These are phyloP conservation scores for Hedychridium roseum DNA, from an alignment of 2,888 invertebrate species.

Conservation along the genomic window DNA sequence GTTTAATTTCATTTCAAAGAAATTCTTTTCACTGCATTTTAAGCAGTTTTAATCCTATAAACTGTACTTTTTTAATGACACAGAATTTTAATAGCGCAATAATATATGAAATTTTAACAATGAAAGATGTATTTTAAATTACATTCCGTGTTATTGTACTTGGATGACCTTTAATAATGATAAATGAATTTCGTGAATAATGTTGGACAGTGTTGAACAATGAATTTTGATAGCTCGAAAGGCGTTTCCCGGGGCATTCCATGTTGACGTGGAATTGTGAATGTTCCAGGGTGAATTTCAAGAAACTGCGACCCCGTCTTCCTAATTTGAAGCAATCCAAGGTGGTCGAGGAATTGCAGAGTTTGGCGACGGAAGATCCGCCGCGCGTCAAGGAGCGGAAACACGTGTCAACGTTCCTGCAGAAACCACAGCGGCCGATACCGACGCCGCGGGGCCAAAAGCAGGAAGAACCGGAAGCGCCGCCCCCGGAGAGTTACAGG, in stretches of 20 bases:
- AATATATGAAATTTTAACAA: no score
- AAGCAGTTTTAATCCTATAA: no score
- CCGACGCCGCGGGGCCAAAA: constrained; percentile 63
- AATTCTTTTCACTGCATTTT: no score
- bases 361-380: constrained; percentile 49
- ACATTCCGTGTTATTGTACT: no score
- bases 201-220: not conserved
- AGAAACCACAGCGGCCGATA: constrained; percentile 76
- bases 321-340: constrained; percentile 74
- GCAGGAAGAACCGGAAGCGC: constrained; percentile 33
- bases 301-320: constrained; percentile 73
- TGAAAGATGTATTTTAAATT: no score
- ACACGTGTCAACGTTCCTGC: constrained; percentile 74
- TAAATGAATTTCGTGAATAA: not conserved
- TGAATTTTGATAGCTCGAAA: not conserved
- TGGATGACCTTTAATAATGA: no score
- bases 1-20: no score
- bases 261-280: no score
- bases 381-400: constrained; percentile 50
- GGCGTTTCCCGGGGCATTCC: no score
- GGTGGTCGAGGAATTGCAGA: constrained; percentile 68
- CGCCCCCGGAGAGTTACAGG: constrained; percentile 44
- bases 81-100: no score
- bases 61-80: no score
- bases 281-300: constrained; percentile 77